Conservation (phyloP, 2,113 vertebrate genomes). For the Monarcha castaneiventris region DNA sequence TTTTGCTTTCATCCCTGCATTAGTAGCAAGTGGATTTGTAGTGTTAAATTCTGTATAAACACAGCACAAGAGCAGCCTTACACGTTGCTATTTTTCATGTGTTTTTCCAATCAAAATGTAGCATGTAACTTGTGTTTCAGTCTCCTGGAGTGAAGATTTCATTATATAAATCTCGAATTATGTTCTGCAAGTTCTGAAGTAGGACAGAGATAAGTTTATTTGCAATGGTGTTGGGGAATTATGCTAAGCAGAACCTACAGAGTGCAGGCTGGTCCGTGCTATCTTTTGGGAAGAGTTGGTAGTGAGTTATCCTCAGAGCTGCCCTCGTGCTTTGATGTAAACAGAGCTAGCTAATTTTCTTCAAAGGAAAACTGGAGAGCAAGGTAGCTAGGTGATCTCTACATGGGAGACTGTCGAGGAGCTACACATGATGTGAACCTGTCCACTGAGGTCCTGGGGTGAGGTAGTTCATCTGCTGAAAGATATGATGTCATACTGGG, state of each 20-base stretch:
- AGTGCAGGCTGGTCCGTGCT: accelerated
- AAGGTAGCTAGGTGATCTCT: background rate
- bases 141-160: background rate
- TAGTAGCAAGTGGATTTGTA: background rate
- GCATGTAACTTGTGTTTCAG: background rate
- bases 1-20: background rate
- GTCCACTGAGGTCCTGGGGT: background rate
- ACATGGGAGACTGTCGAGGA: background rate
- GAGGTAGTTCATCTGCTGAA: background rate
- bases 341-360: background rate
- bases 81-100: background rate
- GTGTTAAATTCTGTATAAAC: background rate
- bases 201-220: background rate
- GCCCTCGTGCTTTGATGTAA: background rate
- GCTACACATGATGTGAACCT: background rate
- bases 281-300: background rate
- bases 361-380: background rate
- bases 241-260: background rate
- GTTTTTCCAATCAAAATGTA: background rate
- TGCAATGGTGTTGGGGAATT: background rate
- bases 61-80: background rate
- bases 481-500: background rate
- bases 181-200: background rate
- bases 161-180: background rate
- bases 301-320: background rate